Evolutionary conservation across 2,113 vertebrate genomes (phyloP).

Genomic region (Mystacornis crossleyi): DNA sequence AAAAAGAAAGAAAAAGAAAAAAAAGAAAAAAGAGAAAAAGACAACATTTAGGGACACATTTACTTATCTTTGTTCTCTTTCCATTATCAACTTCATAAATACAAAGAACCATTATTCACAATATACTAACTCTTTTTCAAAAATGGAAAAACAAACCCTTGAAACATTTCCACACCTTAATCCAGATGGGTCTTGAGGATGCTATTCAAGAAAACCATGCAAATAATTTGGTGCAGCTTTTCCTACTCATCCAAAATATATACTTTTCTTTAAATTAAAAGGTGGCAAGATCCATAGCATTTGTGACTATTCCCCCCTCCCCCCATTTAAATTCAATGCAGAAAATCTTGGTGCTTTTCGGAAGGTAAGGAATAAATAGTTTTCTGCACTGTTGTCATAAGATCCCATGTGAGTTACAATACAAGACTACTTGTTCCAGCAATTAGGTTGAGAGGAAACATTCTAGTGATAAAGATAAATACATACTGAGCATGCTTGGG

Average conservation of each 20-base stretch:
- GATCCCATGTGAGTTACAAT: constrained; percentile 59
- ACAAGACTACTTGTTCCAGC: constrained; percentile 66
- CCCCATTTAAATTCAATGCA: constrained; percentile 43
- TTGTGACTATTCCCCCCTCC: constrained; percentile 25
- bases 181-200: constrained; percentile 61
- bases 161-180: constrained; percentile 67
- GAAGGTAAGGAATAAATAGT: constrained; percentile 24
- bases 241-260: constrained; percentile 67
- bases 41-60: constrained; percentile 67
- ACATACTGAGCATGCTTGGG: constrained; percentile 76
- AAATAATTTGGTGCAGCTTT: constrained; percentile 77
- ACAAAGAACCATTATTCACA: constrained; percentile 82
- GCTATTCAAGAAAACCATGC: constrained; percentile 73
- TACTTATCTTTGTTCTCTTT: constrained; percentile 74
- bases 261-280: constrained; percentile 55
- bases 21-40: neutral
- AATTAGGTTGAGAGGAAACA: constrained; percentile 70
- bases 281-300: constrained; percentile 65
- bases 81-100: constrained; percentile 80
- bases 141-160: constrained; percentile 71
- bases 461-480: constrained; percentile 73
- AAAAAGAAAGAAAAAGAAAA: rapidly evolving
- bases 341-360: constrained; percentile 52
- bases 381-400: constrained; percentile 60
- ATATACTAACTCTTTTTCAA: constrained; percentile 74